These are phyloP conservation scores for Pygoscelis adeliae DNA, from an alignment of 2,113 vertebrate species.

Conservation along the genomic window DNA sequence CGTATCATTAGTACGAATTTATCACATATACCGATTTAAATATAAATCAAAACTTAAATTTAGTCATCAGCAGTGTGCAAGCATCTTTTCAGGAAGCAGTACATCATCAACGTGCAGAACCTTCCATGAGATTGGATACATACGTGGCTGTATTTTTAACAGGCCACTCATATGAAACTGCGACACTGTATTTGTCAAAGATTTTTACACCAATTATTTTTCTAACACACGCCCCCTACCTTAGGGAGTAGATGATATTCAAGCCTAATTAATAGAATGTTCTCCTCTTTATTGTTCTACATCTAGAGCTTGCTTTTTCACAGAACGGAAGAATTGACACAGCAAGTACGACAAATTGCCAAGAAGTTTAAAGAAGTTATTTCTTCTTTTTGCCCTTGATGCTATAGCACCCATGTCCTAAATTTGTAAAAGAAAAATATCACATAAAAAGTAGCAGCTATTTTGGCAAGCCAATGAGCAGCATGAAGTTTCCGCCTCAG, in stretches of 20 bases:
- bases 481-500: not conserved
- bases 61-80: not conserved
- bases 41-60: not conserved
- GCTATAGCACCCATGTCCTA: not conserved
- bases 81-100: not conserved
- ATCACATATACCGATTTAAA: not conserved
- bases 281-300: not conserved
- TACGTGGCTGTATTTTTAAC: not conserved
- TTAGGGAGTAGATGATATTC: not conserved
- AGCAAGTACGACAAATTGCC: not conserved
- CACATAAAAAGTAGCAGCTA: not conserved
- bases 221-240: not conserved
- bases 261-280: not conserved
- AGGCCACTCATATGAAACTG: not conserved
- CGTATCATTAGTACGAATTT: not conserved
- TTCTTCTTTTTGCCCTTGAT: not conserved
- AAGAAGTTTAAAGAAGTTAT: not conserved
- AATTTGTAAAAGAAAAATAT: not conserved
- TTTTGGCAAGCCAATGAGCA: not conserved
- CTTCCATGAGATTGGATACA: not conserved
- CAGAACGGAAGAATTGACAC: not conserved
- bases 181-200: not conserved
- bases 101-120: not conserved
- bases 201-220: not conserved
- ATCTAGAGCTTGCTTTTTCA: not conserved